A percentile compares a stretch with the other conserved stretches of the same genome.
phyloP scores from a whole-genome alignment of 2,113 vertebrate species.

The Dunckerocampus dactyliophorus region DNA sequence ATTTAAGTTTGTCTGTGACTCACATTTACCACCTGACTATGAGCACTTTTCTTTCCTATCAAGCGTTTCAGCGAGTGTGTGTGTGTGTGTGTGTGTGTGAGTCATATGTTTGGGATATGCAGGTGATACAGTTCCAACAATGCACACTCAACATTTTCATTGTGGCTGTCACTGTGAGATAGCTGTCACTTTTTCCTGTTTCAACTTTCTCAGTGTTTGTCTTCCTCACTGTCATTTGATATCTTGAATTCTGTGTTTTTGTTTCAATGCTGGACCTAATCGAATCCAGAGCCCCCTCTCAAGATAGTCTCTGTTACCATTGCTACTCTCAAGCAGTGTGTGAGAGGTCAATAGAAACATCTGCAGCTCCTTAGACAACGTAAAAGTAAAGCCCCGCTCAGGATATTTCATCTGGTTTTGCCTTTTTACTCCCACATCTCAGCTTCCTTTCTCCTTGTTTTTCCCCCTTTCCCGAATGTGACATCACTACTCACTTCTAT shows the following conservation, averaged over 20 bases:
- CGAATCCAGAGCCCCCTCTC: neutral
- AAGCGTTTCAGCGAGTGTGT: slow-evolving; percentile 11
- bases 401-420: slow-evolving; percentile 42
- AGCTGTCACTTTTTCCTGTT: slow-evolving; percentile 6
- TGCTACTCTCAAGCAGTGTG: neutral
- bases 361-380: slow-evolving; percentile 2
- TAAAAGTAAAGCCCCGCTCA: slow-evolving; percentile 17
- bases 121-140: slow-evolving; percentile 26
- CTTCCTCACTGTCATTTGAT: slow-evolving; percentile 7
- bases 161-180: slow-evolving; percentile 1
- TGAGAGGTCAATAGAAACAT: neutral
- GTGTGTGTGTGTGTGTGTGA: slow-evolving; percentile 18
- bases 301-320: neutral
- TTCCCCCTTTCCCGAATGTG: slow-evolving; percentile 42
- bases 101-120: slow-evolving; percentile 37
- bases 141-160: neutral
- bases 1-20: slow-evolving; percentile 43
- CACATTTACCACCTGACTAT: slow-evolving; percentile 58
- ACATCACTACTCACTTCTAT: slow-evolving; percentile 60
- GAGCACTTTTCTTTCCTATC: slow-evolving; percentile 30
- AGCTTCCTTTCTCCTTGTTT: slow-evolving; percentile 37
- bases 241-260: neutral
- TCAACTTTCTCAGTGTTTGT: neutral
- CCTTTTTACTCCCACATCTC: slow-evolving; percentile 6
- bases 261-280: neutral